Evolutionary conservation across 2,888 invertebrate species (phyloP).

Genomic region (Pocota personata): DNA sequence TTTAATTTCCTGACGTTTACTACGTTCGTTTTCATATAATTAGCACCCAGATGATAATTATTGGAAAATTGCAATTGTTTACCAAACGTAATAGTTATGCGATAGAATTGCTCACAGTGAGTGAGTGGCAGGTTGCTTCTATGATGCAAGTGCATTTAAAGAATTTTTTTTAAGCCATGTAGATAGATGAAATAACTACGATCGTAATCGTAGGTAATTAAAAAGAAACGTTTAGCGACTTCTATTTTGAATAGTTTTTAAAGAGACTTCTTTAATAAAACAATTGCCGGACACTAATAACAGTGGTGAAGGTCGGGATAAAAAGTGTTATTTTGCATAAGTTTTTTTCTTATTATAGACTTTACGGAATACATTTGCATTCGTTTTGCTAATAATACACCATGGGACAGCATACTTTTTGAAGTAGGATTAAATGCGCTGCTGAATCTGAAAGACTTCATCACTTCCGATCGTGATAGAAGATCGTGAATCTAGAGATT

Average conservation of each 20-base stretch:
- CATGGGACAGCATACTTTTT: background rate
- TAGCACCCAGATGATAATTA: conserved; percentile 61
- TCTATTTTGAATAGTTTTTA: background rate
- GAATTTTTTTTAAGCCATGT: background rate
- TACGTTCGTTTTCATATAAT: conserved; percentile 42
- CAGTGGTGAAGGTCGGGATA: background rate
- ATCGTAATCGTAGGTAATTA: background rate
- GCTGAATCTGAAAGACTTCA: conserved; percentile 16
- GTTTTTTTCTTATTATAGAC: background rate
- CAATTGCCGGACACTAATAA: no score
- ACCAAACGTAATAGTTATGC: conserved; percentile 57
- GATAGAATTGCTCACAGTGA: conserved; percentile 8
- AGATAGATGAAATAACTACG: background rate
- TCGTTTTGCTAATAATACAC: background rate
- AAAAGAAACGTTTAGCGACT: conserved; percentile 4
- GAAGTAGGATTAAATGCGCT: background rate
- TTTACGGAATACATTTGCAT: background rate
- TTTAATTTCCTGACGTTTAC: conserved; percentile 63
- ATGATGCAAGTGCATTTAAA: background rate
- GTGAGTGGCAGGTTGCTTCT: background rate
- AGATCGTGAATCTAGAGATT: conserved; percentile 41
- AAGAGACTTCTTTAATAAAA: no score
- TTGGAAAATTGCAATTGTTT: conserved; percentile 52
- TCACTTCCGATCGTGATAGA: conserved; percentile 48
- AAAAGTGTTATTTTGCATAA: background rate